Conservation (phyloP, 2,888 invertebrate species). For the Tetanocera ferruginea region DNA sequence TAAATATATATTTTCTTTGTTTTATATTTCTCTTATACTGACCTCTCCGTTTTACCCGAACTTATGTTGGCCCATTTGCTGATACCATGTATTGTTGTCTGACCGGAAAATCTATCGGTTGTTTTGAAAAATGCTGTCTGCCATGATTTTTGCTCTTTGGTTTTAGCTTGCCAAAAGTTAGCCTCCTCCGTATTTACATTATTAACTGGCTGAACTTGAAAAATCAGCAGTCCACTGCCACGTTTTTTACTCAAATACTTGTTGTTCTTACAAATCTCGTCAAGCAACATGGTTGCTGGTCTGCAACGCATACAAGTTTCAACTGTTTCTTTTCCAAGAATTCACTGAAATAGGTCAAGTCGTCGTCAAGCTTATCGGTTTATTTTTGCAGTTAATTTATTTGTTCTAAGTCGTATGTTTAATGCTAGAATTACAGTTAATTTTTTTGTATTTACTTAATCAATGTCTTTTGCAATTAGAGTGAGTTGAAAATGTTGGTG, state of each 20-base stretch:
- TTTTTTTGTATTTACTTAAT: conserved; percentile 5
- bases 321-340: background rate
- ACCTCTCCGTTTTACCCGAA: conserved; percentile 2
- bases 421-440: background rate
- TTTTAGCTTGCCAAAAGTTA: background rate
- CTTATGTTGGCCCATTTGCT: background rate
- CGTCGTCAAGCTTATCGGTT: background rate
- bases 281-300: background rate
- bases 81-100: conserved; percentile 35
- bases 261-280: conserved; percentile 23
- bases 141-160: background rate
- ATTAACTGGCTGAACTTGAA: background rate
- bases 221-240: background rate
- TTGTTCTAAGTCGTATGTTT: background rate
- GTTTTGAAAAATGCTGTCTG: conserved; percentile 1
- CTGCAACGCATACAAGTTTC: background rate
- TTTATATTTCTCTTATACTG: background rate
- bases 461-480: conserved; percentile 15
- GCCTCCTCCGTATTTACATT: background rate
- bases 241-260: background rate
- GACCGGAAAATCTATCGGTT: background rate
- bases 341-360: background rate
- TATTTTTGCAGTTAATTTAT: background rate
- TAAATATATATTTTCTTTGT: background rate
- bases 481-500: background rate